These are phyloP conservation scores for Lycodopsis pacificus DNA, from an alignment of 2,797 vertebrate genomes.

Conservation along the genomic window DNA sequence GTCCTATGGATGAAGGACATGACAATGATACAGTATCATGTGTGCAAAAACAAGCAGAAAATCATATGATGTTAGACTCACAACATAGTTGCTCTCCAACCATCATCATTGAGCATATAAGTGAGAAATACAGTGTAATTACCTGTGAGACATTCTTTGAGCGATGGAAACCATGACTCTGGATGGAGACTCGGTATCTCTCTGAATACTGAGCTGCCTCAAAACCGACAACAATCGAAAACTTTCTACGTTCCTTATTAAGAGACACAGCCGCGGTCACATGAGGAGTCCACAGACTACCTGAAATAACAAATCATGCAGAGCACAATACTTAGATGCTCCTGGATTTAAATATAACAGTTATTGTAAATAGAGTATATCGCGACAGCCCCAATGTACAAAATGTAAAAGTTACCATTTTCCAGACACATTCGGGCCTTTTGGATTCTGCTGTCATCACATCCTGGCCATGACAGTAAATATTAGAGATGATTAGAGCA, in stretches of 20 bases:
- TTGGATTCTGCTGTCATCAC: constrained; percentile 58
- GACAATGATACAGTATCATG: not conserved
- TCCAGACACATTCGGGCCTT: constrained; percentile 66
- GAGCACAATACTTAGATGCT: not conserved
- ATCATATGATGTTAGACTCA: not conserved
- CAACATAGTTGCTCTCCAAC: not conserved
- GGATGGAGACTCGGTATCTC: constrained; percentile 72
- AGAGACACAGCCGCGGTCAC: constrained; percentile 32
- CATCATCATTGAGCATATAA: constrained; percentile 3
- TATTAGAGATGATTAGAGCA: not conserved
- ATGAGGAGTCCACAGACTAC: constrained; percentile 74
- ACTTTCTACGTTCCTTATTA: constrained; percentile 2
- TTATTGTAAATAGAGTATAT: constrained; percentile 2
- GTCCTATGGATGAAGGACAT: constrained; percentile 55
- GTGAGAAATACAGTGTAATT: not conserved
- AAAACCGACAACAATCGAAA: constrained; percentile 69
- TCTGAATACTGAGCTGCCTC: constrained; percentile 71
- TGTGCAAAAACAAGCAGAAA: not conserved
- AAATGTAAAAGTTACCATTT: constrained; percentile 65
- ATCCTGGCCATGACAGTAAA: constrained; percentile 62
- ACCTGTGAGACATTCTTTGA: constrained; percentile 75
- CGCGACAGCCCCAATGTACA: not conserved
- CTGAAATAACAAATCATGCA: constrained; percentile 59
- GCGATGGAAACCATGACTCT: constrained; percentile 16
- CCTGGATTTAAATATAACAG: not conserved